Evolutionary conservation across 2,797 vertebrate genomes (phyloP).

Genomic region (Xenentodon cancila): DNA sequence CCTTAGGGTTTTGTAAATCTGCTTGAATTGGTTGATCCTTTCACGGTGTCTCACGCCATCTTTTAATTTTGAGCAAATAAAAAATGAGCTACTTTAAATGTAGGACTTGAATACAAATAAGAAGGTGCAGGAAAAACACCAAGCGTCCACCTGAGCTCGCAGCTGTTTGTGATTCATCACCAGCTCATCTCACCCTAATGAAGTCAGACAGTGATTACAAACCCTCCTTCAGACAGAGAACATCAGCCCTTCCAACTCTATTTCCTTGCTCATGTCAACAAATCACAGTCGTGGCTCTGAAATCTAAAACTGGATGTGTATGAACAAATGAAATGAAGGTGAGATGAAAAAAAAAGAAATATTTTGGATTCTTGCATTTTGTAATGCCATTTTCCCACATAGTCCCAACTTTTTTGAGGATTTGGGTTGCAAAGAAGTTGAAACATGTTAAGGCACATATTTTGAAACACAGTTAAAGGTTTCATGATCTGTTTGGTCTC

Average conservation of each 20-base stretch:
- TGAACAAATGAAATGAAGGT: too few species aligned
- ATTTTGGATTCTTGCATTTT: too few species aligned
- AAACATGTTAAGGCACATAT: too few species aligned
- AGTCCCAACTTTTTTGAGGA: too few species aligned
- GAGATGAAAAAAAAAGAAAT: too few species aligned
- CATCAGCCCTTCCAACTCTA: constrained; percentile 34
- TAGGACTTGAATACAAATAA: not conserved
- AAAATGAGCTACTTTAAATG: constrained; percentile 1
- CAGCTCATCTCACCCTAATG: constrained; percentile 48
- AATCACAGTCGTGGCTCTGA: too few species aligned
- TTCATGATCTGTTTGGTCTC: too few species aligned
- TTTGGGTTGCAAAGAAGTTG: too few species aligned
- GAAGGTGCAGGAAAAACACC: constrained; percentile 31
- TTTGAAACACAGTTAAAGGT: too few species aligned
- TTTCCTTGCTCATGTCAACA: constrained; percentile 26
- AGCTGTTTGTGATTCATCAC: constrained; percentile 45
- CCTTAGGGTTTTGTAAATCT: not conserved
- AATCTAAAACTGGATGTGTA: too few species aligned
- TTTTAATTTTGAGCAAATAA: not conserved
- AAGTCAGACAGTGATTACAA: constrained; percentile 61
- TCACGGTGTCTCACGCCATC: not conserved
- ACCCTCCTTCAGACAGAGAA: constrained; percentile 42
- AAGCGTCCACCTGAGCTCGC: constrained; percentile 17
- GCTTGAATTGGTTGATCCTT: not conserved
- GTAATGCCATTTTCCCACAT: too few species aligned